These are phyloP conservation scores for Eremobia ochroleuca DNA, from an alignment of 2,888 invertebrate species.

Conservation along the genomic window DNA sequence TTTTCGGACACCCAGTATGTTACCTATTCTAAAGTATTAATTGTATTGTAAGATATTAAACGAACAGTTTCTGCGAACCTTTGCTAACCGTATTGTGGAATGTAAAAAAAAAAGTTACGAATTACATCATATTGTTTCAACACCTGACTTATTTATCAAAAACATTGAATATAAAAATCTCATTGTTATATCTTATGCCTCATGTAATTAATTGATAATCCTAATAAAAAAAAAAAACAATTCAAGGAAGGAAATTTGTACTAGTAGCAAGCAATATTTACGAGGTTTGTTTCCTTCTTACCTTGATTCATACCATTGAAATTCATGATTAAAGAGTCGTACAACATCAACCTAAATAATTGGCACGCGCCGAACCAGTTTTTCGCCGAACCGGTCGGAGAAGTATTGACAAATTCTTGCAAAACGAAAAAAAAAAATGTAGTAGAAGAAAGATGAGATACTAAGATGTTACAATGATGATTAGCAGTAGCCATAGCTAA, in stretches of 20 bases:
- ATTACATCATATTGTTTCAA: neutral
- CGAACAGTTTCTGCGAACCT: neutral
- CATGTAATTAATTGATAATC: slow-evolving; percentile 11
- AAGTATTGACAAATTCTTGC: no score
- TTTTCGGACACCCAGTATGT: no score
- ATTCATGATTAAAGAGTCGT: neutral
- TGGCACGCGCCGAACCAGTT: no score
- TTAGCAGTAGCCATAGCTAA: neutral
- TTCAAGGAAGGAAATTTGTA: neutral
- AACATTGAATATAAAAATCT: slow-evolving; percentile 1
- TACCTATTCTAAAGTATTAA: neutral
- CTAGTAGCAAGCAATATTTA: neutral
- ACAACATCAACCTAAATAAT: no score
- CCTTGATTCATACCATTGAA: neutral
- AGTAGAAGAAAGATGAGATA: neutral
- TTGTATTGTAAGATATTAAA: neutral
- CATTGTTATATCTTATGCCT: neutral
- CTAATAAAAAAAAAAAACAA: slow-evolving; percentile 2
- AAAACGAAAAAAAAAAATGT: no score
- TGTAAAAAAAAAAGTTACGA: neutral
- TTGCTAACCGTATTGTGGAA: neutral
- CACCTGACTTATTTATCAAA: slow-evolving; percentile 9
- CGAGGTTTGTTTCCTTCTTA: neutral
- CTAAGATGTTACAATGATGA: neutral
- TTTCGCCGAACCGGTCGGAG: no score